Evolutionary conservation across 2,113 vertebrate species (phyloP), one percentile per base, ranked within the genome.

Genomic region (Prionailurus viverrinus): DNA sequence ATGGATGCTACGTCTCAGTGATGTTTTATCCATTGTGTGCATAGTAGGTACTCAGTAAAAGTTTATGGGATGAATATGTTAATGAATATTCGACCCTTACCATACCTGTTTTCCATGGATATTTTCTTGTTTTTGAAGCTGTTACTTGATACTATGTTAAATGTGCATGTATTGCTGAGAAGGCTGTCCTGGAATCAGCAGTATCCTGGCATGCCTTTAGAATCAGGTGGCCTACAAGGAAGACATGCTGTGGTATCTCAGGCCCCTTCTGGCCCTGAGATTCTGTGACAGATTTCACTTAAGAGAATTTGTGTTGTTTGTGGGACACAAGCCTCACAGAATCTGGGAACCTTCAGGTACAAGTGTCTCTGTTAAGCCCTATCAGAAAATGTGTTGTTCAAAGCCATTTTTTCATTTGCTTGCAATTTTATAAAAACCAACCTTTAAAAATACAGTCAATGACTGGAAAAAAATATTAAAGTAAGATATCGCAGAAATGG

Each of bases 371-470:
- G 29, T 88, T 91, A 92, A 88, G 66, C 19, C 48, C 1, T 95
- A 41, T 41, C 23, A 86, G 80, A 89, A 96, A 89, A 41, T 65
- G 74, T 82, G 23, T 94, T 81, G 51, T 96, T 86, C 21, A 91
- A 94, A 87, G 76, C 13, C 2, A 85, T 85, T 95, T 96, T 97
- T 63, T 93, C 80, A 89, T 84, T 94, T 95, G 89, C 13, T 89
- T 97, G 45, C 7, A 78, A 2, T 97, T 97, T 96, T 96, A 84
- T 76, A 87, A 92, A 97, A 88, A 45, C 45, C 88, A 84, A 85
- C 41, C 23, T 15, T 90, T 73, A 89, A 45, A 94, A 97, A 95
- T 93, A 36, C 31, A 92, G 68, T 69, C 41, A 92, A 11, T 88
- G 53, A 53, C 53, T 85, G 61, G 65, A 91, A 63, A 91, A 39